Base-by-base conservation (phyloP, 2,113 vertebrate genomes). In the Cairina moschata region DNA sequence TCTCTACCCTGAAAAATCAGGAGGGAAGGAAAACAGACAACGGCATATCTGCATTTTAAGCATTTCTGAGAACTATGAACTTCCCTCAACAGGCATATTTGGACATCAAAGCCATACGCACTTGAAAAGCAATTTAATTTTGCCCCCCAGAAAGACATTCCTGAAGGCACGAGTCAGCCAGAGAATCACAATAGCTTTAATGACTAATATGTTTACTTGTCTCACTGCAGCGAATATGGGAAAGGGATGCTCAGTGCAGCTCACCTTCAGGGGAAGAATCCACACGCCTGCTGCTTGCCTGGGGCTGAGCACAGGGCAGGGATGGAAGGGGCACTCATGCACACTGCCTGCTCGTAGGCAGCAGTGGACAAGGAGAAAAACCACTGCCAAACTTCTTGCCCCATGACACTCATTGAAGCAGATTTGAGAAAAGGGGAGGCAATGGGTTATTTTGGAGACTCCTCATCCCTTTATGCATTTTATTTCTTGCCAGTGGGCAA, bases 191-290 rank as follows among this genome's bases (percentile, higher is more conserved):
- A 91, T 78, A 65, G 90, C 65, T 92, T 76, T 86, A 83, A 46
- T 86, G 94, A 83, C 85, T 83, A 89, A 88, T 86, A 60, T 91
- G 91, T 97, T 97, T 96, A 96, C 88, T 93, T 2, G 6, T 94
- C 88, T 91, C 5, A 1, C 90, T 67, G 82, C 81, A 58, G 63
- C 7, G 79, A 94, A 29, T n/a, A 59, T 2, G 0, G 46, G 42
- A 56, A 75, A 91, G 66, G 1, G 65, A 94, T 85, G 87, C 90
- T 93, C 3, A 0, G 36, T 59, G 87, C 62, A 73, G 31, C 82
- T 91, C 90, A 66, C 89, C 87, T 77, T 34, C 32, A 1, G 0
- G 83, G 73, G 80, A n/a, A 71, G 81, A 44, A 89, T 78, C 44
- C 60, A 79, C 32, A 2, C 0, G 1, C 48, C 80, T 38, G 50